Percentiles rank a stretch among this genome's conserved stretches.
Evolutionary conservation across 2,888 invertebrate genomes (phyloP).

Genomic region (Carcina quercana): DNA sequence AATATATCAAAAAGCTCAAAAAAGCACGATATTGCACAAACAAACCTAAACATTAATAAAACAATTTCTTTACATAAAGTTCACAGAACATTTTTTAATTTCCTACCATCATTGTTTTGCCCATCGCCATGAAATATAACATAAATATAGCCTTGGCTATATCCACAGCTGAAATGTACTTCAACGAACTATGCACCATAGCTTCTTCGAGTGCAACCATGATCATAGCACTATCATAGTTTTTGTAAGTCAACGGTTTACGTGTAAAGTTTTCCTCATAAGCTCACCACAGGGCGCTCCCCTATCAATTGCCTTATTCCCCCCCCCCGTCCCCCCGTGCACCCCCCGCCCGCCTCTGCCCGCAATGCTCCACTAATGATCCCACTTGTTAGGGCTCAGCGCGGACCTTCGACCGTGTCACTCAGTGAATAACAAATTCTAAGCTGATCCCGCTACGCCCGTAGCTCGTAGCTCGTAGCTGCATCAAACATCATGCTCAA

Average conservation of each 20-base stretch:
- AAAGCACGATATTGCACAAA: too few species aligned
- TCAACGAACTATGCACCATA: too few species aligned
- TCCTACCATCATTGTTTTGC: too few species aligned
- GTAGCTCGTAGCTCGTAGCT: conserved; percentile 22
- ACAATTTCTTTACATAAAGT: too few species aligned
- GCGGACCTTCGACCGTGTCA: conserved; percentile 65
- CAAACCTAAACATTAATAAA: too few species aligned
- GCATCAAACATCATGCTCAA: conserved; percentile 17
- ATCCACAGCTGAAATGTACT: too few species aligned
- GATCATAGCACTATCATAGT: too few species aligned
- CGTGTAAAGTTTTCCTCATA: conserved; percentile 68
- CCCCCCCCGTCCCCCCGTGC: conserved; percentile 17
- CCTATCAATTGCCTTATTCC: conserved; percentile 61
- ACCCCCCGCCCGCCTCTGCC: conserved; percentile 21
- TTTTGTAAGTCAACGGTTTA: too few species aligned
- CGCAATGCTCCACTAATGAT: conserved; percentile 58
- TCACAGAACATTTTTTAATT: too few species aligned
- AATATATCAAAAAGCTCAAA: too few species aligned
- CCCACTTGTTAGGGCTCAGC: conserved; percentile 70
- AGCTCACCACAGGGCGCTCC: conserved; percentile 61
- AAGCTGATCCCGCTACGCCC: conserved; percentile 46
- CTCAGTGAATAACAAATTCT: conserved; percentile 69
- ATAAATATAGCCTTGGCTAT: too few species aligned
- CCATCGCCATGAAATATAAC: too few species aligned
- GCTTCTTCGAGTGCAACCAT: neutral